Evolutionary conservation across 2,113 vertebrate genomes (phyloP).

Genomic region (Toxostoma redivivum): DNA sequence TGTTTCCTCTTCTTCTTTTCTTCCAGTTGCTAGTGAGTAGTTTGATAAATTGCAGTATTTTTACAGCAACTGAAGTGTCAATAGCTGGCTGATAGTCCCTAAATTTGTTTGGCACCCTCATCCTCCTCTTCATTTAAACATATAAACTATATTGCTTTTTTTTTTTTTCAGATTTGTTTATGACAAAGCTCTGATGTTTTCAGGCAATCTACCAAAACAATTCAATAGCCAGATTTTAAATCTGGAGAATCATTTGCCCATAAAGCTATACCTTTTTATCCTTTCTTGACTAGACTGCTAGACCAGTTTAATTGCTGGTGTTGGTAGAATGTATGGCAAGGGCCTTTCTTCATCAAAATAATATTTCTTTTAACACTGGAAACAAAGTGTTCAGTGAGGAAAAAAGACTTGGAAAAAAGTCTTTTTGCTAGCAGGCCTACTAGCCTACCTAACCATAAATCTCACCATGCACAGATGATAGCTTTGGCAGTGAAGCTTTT

Average conservation of each 20-base stretch:
- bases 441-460: not conserved
- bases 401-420: not conserved
- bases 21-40: not conserved
- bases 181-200: not conserved
- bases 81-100: not conserved
- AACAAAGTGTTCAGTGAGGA: not conserved
- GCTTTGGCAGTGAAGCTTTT: constrained; percentile 3
- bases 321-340: not conserved
- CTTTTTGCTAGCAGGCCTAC: not conserved
- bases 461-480: not conserved
- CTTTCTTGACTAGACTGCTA: not conserved
- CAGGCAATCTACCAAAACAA: not conserved
- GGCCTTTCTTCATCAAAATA: not conserved
- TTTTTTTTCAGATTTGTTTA: not conserved
- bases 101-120: not conserved
- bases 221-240: not conserved
- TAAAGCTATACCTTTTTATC: not conserved
- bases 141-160: not conserved
- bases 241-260: not conserved
- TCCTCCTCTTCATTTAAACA: not conserved
- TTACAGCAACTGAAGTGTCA: not conserved
- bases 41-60: not conserved
- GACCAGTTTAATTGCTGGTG: not conserved
- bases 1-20: not conserved
- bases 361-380: not conserved